Evolutionary conservation across 2,113 vertebrate genomes (phyloP), one percentile per base, ranked within the genome.

Genomic region (Engraulis encrasicolus): DNA sequence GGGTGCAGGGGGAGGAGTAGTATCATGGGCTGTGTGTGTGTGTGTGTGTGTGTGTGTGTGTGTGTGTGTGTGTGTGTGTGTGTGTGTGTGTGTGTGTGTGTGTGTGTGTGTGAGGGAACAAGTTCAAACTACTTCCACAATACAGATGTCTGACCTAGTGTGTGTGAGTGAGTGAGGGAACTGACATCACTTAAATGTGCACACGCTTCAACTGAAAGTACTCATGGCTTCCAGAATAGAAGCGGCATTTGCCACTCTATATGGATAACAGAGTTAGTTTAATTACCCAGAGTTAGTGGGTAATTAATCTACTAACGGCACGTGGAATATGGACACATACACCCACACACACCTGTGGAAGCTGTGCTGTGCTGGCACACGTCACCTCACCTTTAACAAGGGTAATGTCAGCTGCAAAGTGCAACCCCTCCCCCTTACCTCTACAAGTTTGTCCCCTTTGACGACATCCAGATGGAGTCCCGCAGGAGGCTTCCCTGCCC

Each of bases 401-500:
- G 20, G 6, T 6, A 58, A n/a, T 71, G 61, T 71, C 14, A 1
- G 23, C 9, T 9, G 7, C 61, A 11, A 71, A 17, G n/a, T 34
- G 66, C 27, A 36, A 14, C 1, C 31, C 27, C 23, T n/a, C n/a
- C n/a, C 12, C 83, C 92, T 92, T 96, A 99, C 98, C 98, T 99
- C 98, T 90, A 99, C 96, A 81, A 99, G 94, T 89, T 99, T 99
- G 93, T 99, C 98, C 93, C 97, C 98, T 93, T 99, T 99, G 90
- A 99, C 97, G 83, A 99, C 98, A 89, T 99, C 98, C 92, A 99
- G 89, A 92, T 99, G 98, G 82, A 99, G 96, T 83, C 98, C 98
- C 12, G 96, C 96, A 40, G 98, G 98, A 12, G 98, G 98, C 85
- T 99, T 99, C 20, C 98, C 98, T 89, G 97, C 98, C 98, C 98